A percentile compares a stretch with the other conserved stretches of the same genome.
phyloP scores from a whole-genome alignment of 2,113 vertebrate species.

The Canis aureus region DNA sequence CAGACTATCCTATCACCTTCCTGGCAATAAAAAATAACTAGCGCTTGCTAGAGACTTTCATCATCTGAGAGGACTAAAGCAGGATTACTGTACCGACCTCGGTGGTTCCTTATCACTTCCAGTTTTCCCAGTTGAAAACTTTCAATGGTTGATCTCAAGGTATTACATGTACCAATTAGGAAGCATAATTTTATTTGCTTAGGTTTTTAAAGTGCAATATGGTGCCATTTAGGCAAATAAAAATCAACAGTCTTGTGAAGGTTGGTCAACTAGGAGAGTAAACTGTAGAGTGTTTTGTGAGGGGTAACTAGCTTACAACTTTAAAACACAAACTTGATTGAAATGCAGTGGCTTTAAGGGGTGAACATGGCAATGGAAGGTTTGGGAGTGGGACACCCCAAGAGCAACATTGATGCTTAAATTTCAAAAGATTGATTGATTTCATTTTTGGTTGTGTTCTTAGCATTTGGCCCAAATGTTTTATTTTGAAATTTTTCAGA shows the following conservation, averaged over 20 bases:
- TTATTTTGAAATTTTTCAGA: not conserved
- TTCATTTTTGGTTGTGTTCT: not conserved
- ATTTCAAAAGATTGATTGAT: not conserved
- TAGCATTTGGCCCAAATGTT: not conserved
- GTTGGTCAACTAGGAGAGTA: not conserved
- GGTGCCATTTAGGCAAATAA: not conserved
- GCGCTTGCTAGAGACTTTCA: not conserved
- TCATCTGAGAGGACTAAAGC: not conserved
- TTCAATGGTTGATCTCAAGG: not conserved
- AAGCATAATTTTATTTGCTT: constrained; percentile 47
- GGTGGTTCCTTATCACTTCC: not conserved
- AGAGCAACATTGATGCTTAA: not conserved
- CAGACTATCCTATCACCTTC: not conserved
- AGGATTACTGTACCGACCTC: not conserved
- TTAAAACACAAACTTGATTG: not conserved
- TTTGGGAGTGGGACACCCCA: not conserved
- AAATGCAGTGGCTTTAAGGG: not conserved
- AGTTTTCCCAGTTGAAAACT: not conserved
- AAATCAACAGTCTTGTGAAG: not conserved
- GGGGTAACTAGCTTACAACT: not conserved
- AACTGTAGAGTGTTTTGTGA: not conserved
- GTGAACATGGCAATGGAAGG: not conserved
- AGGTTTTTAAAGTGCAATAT: not conserved
- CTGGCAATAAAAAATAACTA: not conserved
- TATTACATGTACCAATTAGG: not conserved